Evolutionary conservation across 2,888 invertebrate species (phyloP), one percentile per base, ranked within the genome.

Genomic region (Habroteleia sp.): DNA sequence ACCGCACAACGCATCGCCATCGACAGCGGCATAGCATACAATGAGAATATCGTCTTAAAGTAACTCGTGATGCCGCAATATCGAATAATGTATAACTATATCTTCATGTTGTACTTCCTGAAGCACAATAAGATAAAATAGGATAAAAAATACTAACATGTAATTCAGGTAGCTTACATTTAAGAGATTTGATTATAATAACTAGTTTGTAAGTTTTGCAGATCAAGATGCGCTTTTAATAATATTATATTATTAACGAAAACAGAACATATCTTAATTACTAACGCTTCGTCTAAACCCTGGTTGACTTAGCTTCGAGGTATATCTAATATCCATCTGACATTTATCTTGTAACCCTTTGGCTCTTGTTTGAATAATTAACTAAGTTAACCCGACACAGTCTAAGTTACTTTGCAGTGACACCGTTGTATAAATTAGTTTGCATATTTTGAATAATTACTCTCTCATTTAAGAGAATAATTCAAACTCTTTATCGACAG

Each of bases 71-170:
- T 84, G 79, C 80, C 77, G 82, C 82, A 83, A 83, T 84, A 85
- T 83, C 85, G 82, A 85, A 83, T 84, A 83, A 83, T 83, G 81
- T 84, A 84, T 81, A 83, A 82, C 82, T 85, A 81, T 84, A 84
- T 82, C 80, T 77, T 73, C 77, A 68, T 41, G 29, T 4, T 48
- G 44, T 56, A 73, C 56, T 65, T 60, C 42, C 54, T 46, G 35
- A 65, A 68, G 65, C 52, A 66, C 60, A 66, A 52, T 65, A 27
- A 42, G 33, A 31, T 29, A 41, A 63, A 50, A 68, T 41, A 48
- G 58, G 44, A 63, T 14, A 63, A 29, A 52, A 66, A 41, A 68
- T 46, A 63, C 31, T 41, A 48, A 41, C 39, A 8, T 25, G 8
- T 29, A 48, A 56, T 56, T 56, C 54, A 58, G 42, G 58, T 58